phyloP scores from a whole-genome alignment of 2,113 vertebrate genomes.

The Setophaga petechia region DNA sequence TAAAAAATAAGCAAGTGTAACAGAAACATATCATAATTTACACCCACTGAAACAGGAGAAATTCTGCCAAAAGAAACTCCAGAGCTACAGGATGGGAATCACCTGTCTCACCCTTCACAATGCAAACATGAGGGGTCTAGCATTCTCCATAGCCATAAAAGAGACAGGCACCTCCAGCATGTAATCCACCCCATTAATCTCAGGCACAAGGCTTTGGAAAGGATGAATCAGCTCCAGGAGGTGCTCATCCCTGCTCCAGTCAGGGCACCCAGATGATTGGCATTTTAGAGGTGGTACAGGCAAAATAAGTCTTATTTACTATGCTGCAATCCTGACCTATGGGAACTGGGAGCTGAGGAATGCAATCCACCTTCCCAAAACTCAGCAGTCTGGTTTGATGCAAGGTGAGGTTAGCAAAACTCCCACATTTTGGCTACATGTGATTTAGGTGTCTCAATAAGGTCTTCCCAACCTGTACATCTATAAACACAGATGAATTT shows the following conservation, averaged over 20 bases:
- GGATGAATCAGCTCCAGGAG: neutral
- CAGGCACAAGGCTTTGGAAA: neutral
- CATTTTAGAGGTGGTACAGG: neutral
- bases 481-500: neutral
- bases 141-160: neutral
- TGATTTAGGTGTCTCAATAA: neutral
- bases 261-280: neutral
- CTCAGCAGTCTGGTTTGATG: neutral
- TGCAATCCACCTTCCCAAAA: neutral
- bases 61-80: neutral
- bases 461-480: neutral
- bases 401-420: neutral
- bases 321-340: neutral
- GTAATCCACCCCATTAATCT: neutral
- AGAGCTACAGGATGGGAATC: neutral
- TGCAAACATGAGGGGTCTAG: neutral
- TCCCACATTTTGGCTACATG: neutral
- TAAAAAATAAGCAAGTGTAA: neutral
- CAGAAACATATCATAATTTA: neutral
- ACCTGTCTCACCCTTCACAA: neutral
- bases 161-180: fast-evolving
- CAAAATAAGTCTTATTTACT: neutral
- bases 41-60: neutral
- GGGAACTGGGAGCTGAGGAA: neutral
- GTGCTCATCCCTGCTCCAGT: neutral